Percentiles rank a stretch among this genome's conserved stretches.
Evolutionary conservation across 2,888 invertebrate species (phyloP).

Genomic region (Nymphalis urticae): DNA sequence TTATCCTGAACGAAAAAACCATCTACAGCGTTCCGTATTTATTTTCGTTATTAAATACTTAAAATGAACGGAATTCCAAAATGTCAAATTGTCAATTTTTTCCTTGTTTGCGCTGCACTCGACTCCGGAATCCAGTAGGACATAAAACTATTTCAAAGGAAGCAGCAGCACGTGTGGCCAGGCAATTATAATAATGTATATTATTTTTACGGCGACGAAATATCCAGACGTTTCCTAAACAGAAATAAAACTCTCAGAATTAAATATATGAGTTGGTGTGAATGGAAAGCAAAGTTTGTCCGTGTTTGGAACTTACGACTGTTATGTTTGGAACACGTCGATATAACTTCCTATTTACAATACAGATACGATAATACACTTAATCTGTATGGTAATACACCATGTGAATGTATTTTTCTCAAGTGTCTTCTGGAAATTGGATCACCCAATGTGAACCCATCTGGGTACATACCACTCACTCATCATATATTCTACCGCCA

Average conservation of each 20-base stretch:
- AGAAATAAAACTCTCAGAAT: conserved; percentile 26
- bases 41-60: neutral
- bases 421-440: too few species aligned
- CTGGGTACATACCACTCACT: too few species aligned
- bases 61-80: neutral
- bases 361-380: too few species aligned
- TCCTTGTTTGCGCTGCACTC: conserved; percentile 21
- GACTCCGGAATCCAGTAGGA: conserved; percentile 34
- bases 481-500: too few species aligned
- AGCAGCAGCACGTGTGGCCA: conserved; percentile 54
- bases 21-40: conserved; percentile 1
- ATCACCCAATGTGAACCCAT: too few species aligned
- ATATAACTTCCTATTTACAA: too few species aligned
- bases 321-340: neutral
- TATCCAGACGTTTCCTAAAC: conserved; percentile 43
- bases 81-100: conserved; percentile 1
- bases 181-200: conserved; percentile 73
- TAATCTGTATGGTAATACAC: too few species aligned
- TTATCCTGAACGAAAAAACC: neutral
- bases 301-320: conserved; percentile 9
- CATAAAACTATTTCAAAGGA: conserved; percentile 56
- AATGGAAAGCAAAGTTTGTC: conserved; percentile 8
- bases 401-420: too few species aligned
- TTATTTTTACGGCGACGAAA: conserved; percentile 66
- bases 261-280: conserved; percentile 17